Percentiles rank a stretch among this genome's conserved stretches.
phyloP scores from a whole-genome alignment of 2,888 invertebrate genomes.

The Aleiodes alternator region DNA sequence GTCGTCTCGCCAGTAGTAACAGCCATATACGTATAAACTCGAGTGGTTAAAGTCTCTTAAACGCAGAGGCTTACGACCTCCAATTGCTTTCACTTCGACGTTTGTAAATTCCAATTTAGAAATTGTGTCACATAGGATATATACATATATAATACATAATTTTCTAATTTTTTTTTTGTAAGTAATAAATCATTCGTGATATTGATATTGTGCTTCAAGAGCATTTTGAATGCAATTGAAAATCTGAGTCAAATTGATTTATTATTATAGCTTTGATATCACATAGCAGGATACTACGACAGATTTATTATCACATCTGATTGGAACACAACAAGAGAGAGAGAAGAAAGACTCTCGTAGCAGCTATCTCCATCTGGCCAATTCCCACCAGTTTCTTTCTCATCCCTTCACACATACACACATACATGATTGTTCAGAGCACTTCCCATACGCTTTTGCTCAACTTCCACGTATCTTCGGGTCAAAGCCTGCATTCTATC shows the following conservation, averaged over 20 bases:
- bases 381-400: slow-evolving; percentile 27
- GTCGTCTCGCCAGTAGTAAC: slow-evolving; percentile 36
- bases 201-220: not conserved
- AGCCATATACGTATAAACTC: slow-evolving; percentile 19
- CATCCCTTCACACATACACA: not conserved
- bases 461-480: slow-evolving; percentile 6
- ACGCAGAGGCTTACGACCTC: slow-evolving; percentile 39
- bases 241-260: slow-evolving; percentile 2
- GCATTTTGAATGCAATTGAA: slow-evolving; percentile 7
- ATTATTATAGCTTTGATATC: slow-evolving; percentile 17
- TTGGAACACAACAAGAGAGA: not conserved
- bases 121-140: slow-evolving; percentile 30
- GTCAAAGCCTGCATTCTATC: slow-evolving; percentile 6
- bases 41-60: slow-evolving; percentile 15
- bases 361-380: slow-evolving; percentile 9
- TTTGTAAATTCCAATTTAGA: slow-evolving; percentile 42
- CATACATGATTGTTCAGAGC: not conserved
- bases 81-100: slow-evolving; percentile 44
- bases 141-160: not conserved
- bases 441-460: not conserved
- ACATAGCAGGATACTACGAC: not conserved
- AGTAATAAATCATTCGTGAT: not conserved
- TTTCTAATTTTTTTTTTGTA: not conserved
- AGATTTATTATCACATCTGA: slow-evolving; percentile 37
- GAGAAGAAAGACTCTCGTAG: not conserved